Base-by-base conservation (phyloP, 2,888 invertebrate species). In the Blastobasis adustella region DNA sequence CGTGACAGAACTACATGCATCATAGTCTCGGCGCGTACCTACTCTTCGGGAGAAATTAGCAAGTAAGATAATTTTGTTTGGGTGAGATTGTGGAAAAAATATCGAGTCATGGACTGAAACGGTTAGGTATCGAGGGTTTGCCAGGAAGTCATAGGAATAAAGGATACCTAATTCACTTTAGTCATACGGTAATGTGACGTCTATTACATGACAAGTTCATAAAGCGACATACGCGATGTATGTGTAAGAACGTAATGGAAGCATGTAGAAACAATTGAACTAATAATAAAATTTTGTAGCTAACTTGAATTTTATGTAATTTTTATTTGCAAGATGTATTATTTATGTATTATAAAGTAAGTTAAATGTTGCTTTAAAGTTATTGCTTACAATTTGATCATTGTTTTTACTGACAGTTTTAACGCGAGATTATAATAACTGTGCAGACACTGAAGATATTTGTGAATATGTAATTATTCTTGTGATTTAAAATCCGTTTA, bases 401-500 rank as follows among this genome's bases (percentile, higher is more conserved):
- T 79, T 83, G 82, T 82, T 86, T 23, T 79, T 77, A 82, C 72
- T 74, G 76, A 74, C 82, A 77, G 77, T 82, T 81, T 75, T 75
- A 78, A 72, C 67, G 74, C 74, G 74, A 77, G 73, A 78, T 76
- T 76, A 79, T 82, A 76, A 77, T 66, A 78, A 79, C 78, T 69
- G 71, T 75, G 65, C 67, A 74, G 73, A 76, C 73, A 78, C 76
- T 73, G 73, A 80, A 72, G 85, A 83, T 85, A 82, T 81, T 84
- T 89, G 88, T 89, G 87, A 88, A 88, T 88, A 89, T 89, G 88
- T 88, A 88, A 88, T 88, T 87, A 86, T 82, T 84, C 86, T 86
- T 86, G 83, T 88, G 84, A 86, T 88, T 85, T 84, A 79, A 86
- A 86, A 85, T 87, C 85, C 85, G 83, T 84, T 87, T 86, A 79